A percentile compares a stretch with the other conserved stretches of the same genome.
These are phyloP conservation scores for Clunio marinus DNA, from an alignment of 2,888 invertebrate genomes.

Conservation along the genomic window DNA sequence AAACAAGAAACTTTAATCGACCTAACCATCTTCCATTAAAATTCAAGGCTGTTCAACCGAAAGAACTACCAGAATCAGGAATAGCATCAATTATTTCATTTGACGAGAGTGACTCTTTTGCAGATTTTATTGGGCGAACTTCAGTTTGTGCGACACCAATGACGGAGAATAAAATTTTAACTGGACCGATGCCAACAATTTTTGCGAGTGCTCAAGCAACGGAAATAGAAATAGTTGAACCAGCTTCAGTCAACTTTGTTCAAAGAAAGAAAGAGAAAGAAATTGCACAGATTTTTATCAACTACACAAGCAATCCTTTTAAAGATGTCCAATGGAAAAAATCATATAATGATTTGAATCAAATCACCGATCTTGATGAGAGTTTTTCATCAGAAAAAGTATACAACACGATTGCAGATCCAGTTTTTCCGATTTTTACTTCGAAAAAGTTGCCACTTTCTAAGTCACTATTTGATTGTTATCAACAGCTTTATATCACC, in stretches of 20 bases:
- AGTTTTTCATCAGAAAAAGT: conserved; percentile 50
- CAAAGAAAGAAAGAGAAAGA: neutral
- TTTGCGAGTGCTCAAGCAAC: conserved; percentile 52
- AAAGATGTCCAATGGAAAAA: conserved; percentile 55
- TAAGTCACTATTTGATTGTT: conserved; percentile 65
- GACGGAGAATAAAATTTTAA: conserved; percentile 69
- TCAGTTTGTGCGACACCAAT: conserved; percentile 76
- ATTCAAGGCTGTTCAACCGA: conserved; percentile 52
- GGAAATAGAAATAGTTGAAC: neutral
- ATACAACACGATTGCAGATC: conserved; percentile 72
- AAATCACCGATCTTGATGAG: conserved; percentile 44
- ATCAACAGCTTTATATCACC: conserved; percentile 48
- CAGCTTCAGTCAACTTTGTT: neutral
- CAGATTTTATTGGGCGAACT: conserved; percentile 64
- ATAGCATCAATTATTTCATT: conserved; percentile 53
- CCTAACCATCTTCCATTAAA: conserved; percentile 59
- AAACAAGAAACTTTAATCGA: conserved; percentile 42
- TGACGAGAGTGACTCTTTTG: conserved; percentile 55
- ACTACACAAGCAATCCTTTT: conserved; percentile 42
- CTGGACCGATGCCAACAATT: conserved; percentile 69
- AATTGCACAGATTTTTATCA: conserved; percentile 38
- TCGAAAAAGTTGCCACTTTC: conserved; percentile 71
- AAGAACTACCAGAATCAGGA: conserved; percentile 50
- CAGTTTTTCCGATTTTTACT: conserved; percentile 71
- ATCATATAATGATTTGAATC: conserved; percentile 53